Evolutionary conservation across 2,888 invertebrate genomes (phyloP).

Genomic region (Torymus tubicola): DNA sequence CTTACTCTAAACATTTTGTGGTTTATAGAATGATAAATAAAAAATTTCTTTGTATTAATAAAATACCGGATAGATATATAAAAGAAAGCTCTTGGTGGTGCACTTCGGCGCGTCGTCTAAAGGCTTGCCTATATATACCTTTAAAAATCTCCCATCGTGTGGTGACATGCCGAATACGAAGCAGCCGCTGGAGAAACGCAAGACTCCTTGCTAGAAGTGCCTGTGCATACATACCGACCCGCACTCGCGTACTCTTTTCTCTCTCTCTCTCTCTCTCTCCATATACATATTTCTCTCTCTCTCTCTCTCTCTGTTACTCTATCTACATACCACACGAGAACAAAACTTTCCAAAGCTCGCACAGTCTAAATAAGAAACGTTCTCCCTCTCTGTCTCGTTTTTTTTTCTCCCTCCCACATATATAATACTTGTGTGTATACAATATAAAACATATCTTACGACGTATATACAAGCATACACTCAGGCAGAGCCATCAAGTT

Average conservation of each 20-base stretch:
- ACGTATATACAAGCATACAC: no score
- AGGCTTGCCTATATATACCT: background rate
- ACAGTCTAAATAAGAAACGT: slow-evolving; percentile 23
- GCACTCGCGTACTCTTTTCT: slow-evolving; percentile 35
- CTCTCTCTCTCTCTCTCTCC: slow-evolving; percentile 35
- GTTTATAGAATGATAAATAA: no score
- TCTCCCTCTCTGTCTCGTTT: slow-evolving; percentile 3
- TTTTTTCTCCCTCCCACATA: background rate
- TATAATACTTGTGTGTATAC: slow-evolving; percentile 48
- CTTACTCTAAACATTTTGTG: no score
- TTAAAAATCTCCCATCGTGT: background rate
- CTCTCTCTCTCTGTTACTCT: background rate
- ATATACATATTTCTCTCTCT: slow-evolving; percentile 46
- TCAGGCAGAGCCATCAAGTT: no score
- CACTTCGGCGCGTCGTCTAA: slow-evolving; percentile 27
- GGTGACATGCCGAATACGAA: slow-evolving; percentile 23
- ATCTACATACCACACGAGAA: slow-evolving; percentile 10
- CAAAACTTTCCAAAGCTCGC: slow-evolving; percentile 37
- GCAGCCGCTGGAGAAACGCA: slow-evolving; percentile 28
- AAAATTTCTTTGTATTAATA: no score
- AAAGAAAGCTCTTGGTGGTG: background rate
- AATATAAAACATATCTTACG: background rate
- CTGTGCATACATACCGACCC: slow-evolving; percentile 28
- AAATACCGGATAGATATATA: slow-evolving; percentile 23
- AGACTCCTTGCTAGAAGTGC: slow-evolving; percentile 23